A percentile compares a stretch with the other conserved stretches of the same genome.
Evolutionary conservation across 2,113 vertebrate genomes (phyloP).

Genomic region (Corythornis madagascariensis): DNA sequence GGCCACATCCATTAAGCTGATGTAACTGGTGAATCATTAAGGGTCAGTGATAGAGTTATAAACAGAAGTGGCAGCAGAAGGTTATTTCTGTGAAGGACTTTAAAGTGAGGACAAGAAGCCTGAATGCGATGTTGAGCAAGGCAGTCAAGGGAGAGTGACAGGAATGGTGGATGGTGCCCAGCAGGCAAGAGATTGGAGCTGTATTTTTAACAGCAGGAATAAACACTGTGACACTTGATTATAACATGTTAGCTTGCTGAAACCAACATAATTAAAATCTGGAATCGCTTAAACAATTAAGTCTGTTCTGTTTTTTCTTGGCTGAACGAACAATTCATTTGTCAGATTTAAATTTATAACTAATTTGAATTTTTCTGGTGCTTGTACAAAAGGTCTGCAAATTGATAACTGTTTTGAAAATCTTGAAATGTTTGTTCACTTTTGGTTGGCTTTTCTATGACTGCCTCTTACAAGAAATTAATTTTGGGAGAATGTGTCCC

Average conservation of each 20-base stretch:
- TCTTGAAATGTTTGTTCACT: neutral
- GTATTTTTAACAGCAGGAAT: neutral
- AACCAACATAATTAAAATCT: neutral
- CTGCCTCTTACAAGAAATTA: neutral
- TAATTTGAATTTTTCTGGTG: neutral
- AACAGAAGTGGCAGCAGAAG: neutral
- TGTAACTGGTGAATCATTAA: neutral
- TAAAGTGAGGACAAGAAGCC: neutral
- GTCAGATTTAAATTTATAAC: neutral
- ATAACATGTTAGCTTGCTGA: neutral
- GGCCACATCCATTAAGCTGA: neutral
- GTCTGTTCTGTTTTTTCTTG: neutral
- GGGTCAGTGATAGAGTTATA: neutral
- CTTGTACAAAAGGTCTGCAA: neutral
- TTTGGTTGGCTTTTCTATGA: neutral
- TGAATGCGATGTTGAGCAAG: neutral
- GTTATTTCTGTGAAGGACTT: slow-evolving; percentile 5
- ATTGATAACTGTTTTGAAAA: neutral
- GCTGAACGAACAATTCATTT: neutral
- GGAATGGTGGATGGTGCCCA: neutral
- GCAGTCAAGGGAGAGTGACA: neutral
- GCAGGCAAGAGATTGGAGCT: neutral
- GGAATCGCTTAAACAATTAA: neutral
- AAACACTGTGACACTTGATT: neutral
- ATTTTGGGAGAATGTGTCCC: neutral